Evolutionary conservation across 2,888 invertebrate genomes (phyloP).

Genomic region (Macrosiphum euphorbiae): DNA sequence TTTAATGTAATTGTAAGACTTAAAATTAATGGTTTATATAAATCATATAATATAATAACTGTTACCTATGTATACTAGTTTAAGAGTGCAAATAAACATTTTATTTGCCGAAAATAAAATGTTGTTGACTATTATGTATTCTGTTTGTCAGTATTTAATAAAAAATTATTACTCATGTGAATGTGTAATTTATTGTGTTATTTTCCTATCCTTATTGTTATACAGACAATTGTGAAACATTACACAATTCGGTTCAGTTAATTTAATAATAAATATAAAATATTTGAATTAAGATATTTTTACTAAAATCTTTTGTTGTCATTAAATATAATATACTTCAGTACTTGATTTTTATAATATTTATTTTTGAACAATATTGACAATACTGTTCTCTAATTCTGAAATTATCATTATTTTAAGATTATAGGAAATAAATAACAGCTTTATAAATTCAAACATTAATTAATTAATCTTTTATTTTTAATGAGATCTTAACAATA

Average conservation of each 20-base stretch:
- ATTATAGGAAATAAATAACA: not conserved
- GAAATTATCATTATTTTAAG: not conserved
- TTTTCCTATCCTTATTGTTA: not conserved
- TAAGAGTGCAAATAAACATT: slow-evolving; percentile 54
- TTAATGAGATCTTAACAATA: not conserved
- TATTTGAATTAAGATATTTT: not conserved
- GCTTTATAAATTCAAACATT: not conserved
- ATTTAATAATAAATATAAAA: not conserved
- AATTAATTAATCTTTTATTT: not conserved
- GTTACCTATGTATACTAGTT: slow-evolving; percentile 62
- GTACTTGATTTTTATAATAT: not conserved
- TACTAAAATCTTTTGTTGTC: not conserved
- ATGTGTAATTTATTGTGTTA: not conserved
- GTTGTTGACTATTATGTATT: slow-evolving; percentile 54
- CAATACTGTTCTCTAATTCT: not conserved
- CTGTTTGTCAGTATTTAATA: slow-evolving; percentile 53
- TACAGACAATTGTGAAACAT: not conserved
- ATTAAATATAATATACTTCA: not conserved
- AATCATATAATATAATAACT: slow-evolving; percentile 50
- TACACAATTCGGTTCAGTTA: not conserved
- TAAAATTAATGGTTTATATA: slow-evolving; percentile 53
- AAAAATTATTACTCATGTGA: slow-evolving; percentile 38
- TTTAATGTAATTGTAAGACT: slow-evolving; percentile 61
- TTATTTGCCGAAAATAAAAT: slow-evolving; percentile 41
- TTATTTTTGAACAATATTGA: not conserved